Evolutionary conservation across 2,888 invertebrate genomes (phyloP), one percentile per base, ranked within the genome.

Genomic region (Meghimatium bilineatum): DNA sequence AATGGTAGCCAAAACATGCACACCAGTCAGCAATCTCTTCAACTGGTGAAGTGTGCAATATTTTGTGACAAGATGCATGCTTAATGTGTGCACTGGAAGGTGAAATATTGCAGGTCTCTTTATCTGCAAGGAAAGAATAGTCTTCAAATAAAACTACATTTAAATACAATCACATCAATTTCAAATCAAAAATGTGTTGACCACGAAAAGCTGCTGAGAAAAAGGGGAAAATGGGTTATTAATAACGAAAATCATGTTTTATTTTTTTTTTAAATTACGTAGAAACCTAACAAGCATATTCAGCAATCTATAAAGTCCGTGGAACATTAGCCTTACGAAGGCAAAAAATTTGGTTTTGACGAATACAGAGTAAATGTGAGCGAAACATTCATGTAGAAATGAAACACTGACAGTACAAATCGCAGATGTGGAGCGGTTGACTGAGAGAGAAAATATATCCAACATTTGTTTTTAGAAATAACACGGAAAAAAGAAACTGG

Each of bases 391-490:
- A 49, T 49, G 26, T 10, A 80, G 71, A 76, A 82, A 76, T 74
- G 36, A 52, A 10, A 77, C 77, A 60, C 6, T 32, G 60, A 77
- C 38, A 77, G 77, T 77, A 77, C 20, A 77, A 77, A 60, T 77
- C 60, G 63, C 60, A 77, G 77, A 26, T 38, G 36, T 14, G 23
- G 77, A 77, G 38, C 60, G 36, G 36, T 32, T 6, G 5, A 52
- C 17, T 3, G 74, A 52, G 32, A 52, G 20, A 74, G 32, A 56
- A 32, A 74, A 34, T 49, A 74, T 52, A 52, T 74, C 20, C 32
- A 74, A 74, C 74, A 74, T 20, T n/a, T n/a, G n/a, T n/a, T 29
- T 52, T 77, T 10, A 44, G 32, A 78, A 78, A 78, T 32, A 32
- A 32, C 38, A 78, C 44, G 34, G 52, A 14, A 5, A 78, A 38